Evolutionary conservation across 2,888 invertebrate genomes (phyloP).

Genomic region (Eilema sororculum): DNA sequence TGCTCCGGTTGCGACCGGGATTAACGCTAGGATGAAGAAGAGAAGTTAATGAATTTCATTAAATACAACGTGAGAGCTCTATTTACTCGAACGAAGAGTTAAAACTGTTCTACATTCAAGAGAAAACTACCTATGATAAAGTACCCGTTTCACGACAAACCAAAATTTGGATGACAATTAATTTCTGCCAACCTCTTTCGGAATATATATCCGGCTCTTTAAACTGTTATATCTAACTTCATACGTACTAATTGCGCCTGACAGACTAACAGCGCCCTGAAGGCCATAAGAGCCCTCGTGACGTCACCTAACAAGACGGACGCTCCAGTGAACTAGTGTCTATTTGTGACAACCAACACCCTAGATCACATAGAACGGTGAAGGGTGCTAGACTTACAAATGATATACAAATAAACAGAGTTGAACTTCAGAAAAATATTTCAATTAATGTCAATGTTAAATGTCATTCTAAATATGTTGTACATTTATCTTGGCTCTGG

Average conservation of each 20-base stretch:
- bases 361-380: not conserved
- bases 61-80: too few species aligned
- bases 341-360: not conserved
- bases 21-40: too few species aligned
- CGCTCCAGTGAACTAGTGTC: not conserved
- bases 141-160: too few species aligned
- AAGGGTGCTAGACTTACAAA: not conserved
- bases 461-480: not conserved
- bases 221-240: not conserved
- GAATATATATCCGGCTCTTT: too few species aligned
- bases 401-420: not conserved
- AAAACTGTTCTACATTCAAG: too few species aligned
- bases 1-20: too few species aligned
- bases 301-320: conserved; percentile 10
- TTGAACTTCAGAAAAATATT: not conserved
- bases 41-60: too few species aligned
- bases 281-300: not conserved
- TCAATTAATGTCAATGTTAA: not conserved
- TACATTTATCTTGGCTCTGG: not conserved
- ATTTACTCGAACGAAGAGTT: too few species aligned
- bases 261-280: not conserved
- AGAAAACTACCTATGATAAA: too few species aligned
- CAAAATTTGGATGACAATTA: too few species aligned
- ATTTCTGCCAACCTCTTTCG: too few species aligned
- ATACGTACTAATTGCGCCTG: not conserved